These are phyloP conservation scores for Nixonia krombeini DNA, from an alignment of 1,140 invertebrate species.

Conservation along the genomic window DNA sequence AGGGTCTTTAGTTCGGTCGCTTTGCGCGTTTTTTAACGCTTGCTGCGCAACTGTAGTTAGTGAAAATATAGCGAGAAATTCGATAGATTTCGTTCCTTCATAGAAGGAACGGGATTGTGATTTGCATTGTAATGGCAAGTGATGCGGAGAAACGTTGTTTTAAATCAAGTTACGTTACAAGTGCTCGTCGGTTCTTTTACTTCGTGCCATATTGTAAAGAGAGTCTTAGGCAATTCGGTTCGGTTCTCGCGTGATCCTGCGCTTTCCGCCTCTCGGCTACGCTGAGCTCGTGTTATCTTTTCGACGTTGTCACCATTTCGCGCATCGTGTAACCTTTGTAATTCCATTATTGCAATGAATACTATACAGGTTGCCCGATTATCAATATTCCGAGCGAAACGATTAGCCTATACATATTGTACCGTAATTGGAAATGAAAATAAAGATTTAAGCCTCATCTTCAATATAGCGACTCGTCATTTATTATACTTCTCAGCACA, in stretches of 20 bases:
- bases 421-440: slow-evolving; percentile 61
- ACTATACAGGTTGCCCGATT: slow-evolving; percentile 58
- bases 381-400: slow-evolving; percentile 55
- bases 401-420: slow-evolving; percentile 66
- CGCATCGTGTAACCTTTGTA: slow-evolving; percentile 58
- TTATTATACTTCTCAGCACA: too few relatives aligned
- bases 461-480: too few relatives aligned
- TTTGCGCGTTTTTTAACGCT: too few relatives aligned
- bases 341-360: slow-evolving; percentile 62
- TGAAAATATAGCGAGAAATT: not conserved
- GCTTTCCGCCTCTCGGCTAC: too few relatives aligned
- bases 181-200: too few relatives aligned
- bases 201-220: too few relatives aligned
- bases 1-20: not conserved
- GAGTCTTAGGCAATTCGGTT: too few relatives aligned
- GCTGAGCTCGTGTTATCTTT: not conserved
- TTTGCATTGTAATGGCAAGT: not conserved
- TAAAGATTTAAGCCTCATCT: slow-evolving; percentile 63
- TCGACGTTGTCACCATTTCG: slow-evolving; percentile 7
- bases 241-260: too few relatives aligned
- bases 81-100: not conserved
- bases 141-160: too few relatives aligned
- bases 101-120: not conserved
- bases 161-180: too few relatives aligned
- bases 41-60: not conserved